Percentiles rank a stretch among this genome's conserved stretches.
Evolutionary conservation across 2,113 vertebrate genomes (phyloP).

Genomic region (Ammodytes marinus): DNA sequence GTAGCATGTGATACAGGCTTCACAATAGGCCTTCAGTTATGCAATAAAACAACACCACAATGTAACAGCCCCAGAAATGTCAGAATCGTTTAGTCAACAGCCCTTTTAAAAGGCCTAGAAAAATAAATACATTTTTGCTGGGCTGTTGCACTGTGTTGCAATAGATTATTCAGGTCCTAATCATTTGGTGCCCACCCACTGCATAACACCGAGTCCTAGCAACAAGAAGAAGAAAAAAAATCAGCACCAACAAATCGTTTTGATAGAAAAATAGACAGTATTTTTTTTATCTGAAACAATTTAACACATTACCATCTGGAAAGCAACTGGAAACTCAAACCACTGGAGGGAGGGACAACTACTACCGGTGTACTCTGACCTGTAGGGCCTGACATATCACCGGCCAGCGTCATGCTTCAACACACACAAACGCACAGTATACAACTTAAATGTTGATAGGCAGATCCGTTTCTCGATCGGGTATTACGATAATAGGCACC

Average conservation of each 20-base stretch:
- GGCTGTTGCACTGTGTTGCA: slow-evolving; percentile 11
- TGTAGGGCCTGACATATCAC: slow-evolving; percentile 69
- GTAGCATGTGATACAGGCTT: neutral
- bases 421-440: neutral
- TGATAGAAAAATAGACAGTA: neutral
- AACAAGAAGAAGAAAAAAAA: neutral
- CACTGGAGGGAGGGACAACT: slow-evolving; percentile 7
- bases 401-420: neutral
- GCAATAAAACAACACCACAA: neutral
- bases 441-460: neutral
- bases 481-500: neutral
- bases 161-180: neutral
- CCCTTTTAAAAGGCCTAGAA: neutral
- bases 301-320: neutral
- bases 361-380: slow-evolving; percentile 73
- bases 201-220: slow-evolving; percentile 6
- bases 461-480: neutral
- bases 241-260: slow-evolving; percentile 12
- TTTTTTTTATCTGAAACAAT: no score
- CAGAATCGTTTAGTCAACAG: neutral
- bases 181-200: slow-evolving; percentile 2
- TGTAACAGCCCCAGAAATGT: neutral
- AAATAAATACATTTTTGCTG: neutral
- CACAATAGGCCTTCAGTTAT: neutral
- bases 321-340: neutral